Evolutionary conservation across 2,888 invertebrate genomes (phyloP).

Genomic region (Noctua comes): DNA sequence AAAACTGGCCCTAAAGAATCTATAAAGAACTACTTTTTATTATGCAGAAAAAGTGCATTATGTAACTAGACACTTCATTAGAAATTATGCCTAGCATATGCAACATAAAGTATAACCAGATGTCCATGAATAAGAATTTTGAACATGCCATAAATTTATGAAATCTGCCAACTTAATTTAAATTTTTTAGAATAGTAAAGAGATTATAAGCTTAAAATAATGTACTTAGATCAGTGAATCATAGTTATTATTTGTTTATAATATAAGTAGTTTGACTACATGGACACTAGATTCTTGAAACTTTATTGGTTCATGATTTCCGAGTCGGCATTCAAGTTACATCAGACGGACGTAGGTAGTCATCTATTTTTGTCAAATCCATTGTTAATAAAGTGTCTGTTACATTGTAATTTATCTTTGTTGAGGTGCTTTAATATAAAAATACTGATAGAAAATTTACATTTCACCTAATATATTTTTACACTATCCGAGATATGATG

Average conservation of each 20-base stretch:
- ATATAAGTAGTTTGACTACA: too few species aligned
- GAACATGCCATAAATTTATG: neutral
- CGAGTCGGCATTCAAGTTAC: constrained; percentile 3
- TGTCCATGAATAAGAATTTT: neutral
- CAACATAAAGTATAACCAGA: too few species aligned
- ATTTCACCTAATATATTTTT: neutral
- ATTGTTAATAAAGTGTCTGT: neutral
- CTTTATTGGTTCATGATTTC: constrained; percentile 3
- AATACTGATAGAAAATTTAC: neutral
- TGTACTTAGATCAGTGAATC: neutral
- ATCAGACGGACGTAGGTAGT: constrained; percentile 18
- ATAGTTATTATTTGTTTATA: neutral
- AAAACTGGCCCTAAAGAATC: neutral
- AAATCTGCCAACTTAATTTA: neutral
- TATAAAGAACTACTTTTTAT: neutral
- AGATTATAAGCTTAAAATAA: neutral
- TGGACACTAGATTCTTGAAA: neutral
- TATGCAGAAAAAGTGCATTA: constrained; percentile 37
- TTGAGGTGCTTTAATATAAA: neutral
- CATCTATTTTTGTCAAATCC: neutral
- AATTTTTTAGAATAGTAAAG: neutral
- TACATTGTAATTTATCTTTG: neutral
- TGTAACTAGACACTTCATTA: constrained; percentile 7
- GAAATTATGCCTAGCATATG: neutral
- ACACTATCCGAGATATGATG: neutral